Evolutionary conservation across 2,888 invertebrate genomes (phyloP), one percentile per base, ranked within the genome.

Genomic region (Galerucella calmariensis): DNA sequence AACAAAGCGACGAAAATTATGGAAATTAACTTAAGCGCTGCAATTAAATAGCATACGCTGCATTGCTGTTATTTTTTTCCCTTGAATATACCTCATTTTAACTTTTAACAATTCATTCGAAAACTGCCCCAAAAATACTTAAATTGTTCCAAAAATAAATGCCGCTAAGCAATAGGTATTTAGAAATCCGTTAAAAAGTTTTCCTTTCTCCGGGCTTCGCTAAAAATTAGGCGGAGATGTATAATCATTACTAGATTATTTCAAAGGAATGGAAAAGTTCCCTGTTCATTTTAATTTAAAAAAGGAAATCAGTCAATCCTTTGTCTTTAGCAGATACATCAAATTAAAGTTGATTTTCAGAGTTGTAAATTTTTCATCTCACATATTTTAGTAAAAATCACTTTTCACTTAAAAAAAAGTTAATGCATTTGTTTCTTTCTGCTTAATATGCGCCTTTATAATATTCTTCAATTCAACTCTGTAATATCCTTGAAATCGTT

Each of bases 1-100:
- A 71, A 58, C 58, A 56, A 48, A 14, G 73, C 46, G 46, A 69
- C 69, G 65, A 73, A 73, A 53, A 53, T 53, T n/a, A 53, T 53
- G 53, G 14, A 53, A 53, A 53, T 53, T 16, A 53, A 53, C 53
- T n/a, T 8, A 53, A 53, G 16, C 53, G 53, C 5, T 16, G 3
- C n/a, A 53, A n/a, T 53, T 53, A 53, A 53, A 14, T 12, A 14
- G 3, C 14, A 3, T 12, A 48, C 48, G 14, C 14, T 48, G 12
- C 14, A 48, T 48, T 41, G 35, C 35, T 14, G 14, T 48, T 14
- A 14, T 53, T n/a, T 53, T 53, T 51, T 53, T 16, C 4, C 14
- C 53, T 16, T 8, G 1, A 53, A 53, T 14, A 8, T 53, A 53
- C 8, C 12, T 12, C 48, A 16, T 48, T 48, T 12, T 4, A 48